phyloP scores from a whole-genome alignment of 1,140 invertebrate species.

The Neodiprion pinetum region DNA sequence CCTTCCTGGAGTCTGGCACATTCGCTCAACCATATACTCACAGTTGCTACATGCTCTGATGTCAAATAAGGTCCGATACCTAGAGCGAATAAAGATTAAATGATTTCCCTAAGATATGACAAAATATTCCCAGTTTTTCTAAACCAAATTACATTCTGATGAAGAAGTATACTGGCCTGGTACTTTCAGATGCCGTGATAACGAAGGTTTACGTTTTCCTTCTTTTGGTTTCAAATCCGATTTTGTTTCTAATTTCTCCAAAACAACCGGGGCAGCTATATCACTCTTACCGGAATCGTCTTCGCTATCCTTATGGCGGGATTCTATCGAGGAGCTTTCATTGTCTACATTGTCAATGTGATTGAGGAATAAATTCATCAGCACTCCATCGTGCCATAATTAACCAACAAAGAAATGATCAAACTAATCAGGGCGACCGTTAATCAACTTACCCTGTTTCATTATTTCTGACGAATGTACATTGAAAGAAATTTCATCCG shows the following conservation, averaged over 20 bases:
- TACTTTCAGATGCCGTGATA: slow-evolving; percentile 36
- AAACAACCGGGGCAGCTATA: not conserved
- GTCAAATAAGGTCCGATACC: slow-evolving; percentile 52
- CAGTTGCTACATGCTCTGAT: slow-evolving; percentile 46
- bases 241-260: slow-evolving; percentile 9
- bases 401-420: not conserved
- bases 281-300: slow-evolving; percentile 14
- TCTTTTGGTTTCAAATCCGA: slow-evolving; percentile 21
- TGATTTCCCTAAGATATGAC: not conserved
- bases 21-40: slow-evolving; percentile 54
- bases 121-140: slow-evolving; percentile 12
- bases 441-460: not conserved
- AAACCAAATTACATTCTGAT: not conserved
- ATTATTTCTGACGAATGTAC: slow-evolving; percentile 32
- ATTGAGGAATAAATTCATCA: too few species aligned
- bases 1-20: slow-evolving; percentile 55
- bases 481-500: slow-evolving; percentile 29
- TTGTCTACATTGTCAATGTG: not conserved
- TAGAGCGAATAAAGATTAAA: slow-evolving; percentile 25
- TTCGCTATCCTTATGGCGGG: not conserved
- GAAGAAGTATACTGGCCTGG: slow-evolving; percentile 39
- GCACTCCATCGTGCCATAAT: too few species aligned
- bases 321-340: not conserved
- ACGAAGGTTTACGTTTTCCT: slow-evolving; percentile 13
- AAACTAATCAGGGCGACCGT: not conserved